These are phyloP conservation scores for Melanocharis versteri DNA, from an alignment of 2,113 vertebrate species.

Conservation along the genomic window DNA sequence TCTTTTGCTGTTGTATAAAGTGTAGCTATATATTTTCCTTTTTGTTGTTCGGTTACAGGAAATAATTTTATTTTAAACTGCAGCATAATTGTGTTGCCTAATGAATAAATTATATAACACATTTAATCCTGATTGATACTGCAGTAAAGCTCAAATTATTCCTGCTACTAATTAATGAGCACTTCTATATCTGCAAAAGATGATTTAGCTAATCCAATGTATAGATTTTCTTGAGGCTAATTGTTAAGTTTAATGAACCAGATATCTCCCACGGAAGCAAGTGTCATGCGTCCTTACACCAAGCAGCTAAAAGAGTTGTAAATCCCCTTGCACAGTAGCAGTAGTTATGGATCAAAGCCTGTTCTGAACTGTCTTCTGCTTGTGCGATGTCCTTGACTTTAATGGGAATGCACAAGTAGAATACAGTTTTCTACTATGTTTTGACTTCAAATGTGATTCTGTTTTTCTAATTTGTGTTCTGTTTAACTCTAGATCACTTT, in stretches of 20 bases:
- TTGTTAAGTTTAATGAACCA: slow-evolving; percentile 62
- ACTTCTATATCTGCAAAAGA: slow-evolving; percentile 41
- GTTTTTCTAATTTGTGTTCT: background rate
- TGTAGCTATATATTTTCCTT: background rate
- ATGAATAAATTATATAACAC: slow-evolving; percentile 60
- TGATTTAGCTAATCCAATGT: slow-evolving; percentile 53
- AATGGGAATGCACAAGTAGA: background rate
- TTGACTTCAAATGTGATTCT: background rate
- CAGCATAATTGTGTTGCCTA: slow-evolving; percentile 32
- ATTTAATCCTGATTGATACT: slow-evolving; percentile 58
- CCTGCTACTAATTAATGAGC: slow-evolving; percentile 55
- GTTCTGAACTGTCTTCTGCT: background rate
- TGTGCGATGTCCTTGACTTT: background rate
- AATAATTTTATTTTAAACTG: background rate
- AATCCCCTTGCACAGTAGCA: background rate
- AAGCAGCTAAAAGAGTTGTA: background rate
- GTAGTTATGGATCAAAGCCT: background rate
- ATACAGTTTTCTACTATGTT: background rate
- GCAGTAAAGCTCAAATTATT: slow-evolving; percentile 58
- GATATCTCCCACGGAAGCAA: slow-evolving; percentile 28
- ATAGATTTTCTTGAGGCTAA: slow-evolving; percentile 61
- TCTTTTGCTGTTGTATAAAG: background rate
- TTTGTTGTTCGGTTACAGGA: background rate
- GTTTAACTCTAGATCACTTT: background rate
- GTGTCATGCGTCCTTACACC: background rate